Percentiles rank a stretch among this genome's conserved stretches.
These are phyloP conservation scores for Dusona sp. DNA, from an alignment of 2,888 invertebrate genomes.

Conservation along the genomic window DNA sequence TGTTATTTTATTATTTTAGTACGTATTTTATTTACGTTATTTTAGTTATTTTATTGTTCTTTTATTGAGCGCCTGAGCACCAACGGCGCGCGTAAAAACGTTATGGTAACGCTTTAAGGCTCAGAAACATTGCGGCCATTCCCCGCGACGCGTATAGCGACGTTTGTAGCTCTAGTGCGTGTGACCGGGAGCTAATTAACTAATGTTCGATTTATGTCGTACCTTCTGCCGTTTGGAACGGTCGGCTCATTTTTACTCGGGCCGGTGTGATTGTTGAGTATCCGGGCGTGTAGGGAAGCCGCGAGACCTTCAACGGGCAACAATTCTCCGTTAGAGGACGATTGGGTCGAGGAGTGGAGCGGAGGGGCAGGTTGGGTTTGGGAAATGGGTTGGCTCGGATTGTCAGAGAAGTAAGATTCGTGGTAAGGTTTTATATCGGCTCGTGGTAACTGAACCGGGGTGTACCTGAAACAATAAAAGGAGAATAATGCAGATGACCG, in stretches of 20 bases:
- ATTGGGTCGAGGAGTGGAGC: constrained; percentile 81
- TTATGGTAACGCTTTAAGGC: too few species aligned
- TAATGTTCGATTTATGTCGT: constrained; percentile 20
- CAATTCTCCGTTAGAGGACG: constrained; percentile 80
- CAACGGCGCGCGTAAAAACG: too few species aligned
- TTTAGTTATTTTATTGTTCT: too few species aligned
- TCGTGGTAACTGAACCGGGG: constrained; percentile 87
- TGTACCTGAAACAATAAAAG: constrained; percentile 82
- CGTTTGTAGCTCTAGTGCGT: too few species aligned
- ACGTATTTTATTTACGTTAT: too few species aligned
- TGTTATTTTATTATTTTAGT: too few species aligned
- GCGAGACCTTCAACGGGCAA: constrained; percentile 89
- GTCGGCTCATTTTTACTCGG: constrained; percentile 80
- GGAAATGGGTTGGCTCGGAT: constrained; percentile 78
- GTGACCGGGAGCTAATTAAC: too few species aligned
- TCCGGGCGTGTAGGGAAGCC: constrained; percentile 92
- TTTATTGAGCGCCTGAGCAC: too few species aligned
- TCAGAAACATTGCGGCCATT: too few species aligned
- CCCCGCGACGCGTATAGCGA: too few species aligned
- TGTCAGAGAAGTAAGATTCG: constrained; percentile 89
- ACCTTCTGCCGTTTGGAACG: constrained; percentile 77
- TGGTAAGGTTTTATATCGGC: constrained; percentile 91
- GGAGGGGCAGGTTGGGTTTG: constrained; percentile 76
- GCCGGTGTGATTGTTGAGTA: constrained; percentile 88
- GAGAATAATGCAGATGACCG: background rate